phyloP scores from a whole-genome alignment of 2,888 invertebrate genomes.

The Nebria brevicollis region DNA sequence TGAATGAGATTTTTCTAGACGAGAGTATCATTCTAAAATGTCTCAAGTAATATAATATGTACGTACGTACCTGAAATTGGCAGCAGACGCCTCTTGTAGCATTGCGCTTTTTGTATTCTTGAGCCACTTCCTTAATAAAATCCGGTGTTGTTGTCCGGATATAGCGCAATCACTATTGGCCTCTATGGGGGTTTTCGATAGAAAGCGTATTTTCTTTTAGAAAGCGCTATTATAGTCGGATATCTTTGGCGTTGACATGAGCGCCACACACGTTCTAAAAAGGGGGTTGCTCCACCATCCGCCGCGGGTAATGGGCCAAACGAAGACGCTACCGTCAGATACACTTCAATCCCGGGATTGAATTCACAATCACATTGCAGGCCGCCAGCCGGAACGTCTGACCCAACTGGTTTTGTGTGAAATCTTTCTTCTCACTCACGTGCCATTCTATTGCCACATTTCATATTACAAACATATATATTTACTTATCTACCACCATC shows the following conservation, averaged over 20 bases:
- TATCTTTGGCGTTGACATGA: constrained; percentile 48
- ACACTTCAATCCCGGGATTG: constrained; percentile 44
- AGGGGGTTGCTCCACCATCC: constrained; percentile 6
- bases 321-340: constrained; percentile 42
- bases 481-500: constrained; percentile 17
- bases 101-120: constrained; percentile 54
- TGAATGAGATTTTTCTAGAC: no score
- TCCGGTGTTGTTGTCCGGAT: constrained; percentile 57
- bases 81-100: no score
- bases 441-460: background rate
- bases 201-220: constrained; percentile 56
- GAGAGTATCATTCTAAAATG: no score
- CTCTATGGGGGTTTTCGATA: constrained; percentile 54
- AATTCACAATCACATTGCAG: constrained; percentile 44
- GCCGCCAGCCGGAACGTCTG: constrained; percentile 29
- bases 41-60: no score
- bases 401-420: constrained; percentile 21
- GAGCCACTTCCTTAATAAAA: constrained; percentile 57
- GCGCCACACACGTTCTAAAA: constrained; percentile 48
- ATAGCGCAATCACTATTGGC: constrained; percentile 58
- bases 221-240: constrained; percentile 52
- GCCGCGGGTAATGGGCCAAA: constrained; percentile 45
- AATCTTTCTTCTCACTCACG: background rate
- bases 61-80: no score
- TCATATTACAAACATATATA: background rate